These are phyloP conservation scores for Hipparchia semele DNA, from an alignment of 2,888 invertebrate species.

Conservation along the genomic window DNA sequence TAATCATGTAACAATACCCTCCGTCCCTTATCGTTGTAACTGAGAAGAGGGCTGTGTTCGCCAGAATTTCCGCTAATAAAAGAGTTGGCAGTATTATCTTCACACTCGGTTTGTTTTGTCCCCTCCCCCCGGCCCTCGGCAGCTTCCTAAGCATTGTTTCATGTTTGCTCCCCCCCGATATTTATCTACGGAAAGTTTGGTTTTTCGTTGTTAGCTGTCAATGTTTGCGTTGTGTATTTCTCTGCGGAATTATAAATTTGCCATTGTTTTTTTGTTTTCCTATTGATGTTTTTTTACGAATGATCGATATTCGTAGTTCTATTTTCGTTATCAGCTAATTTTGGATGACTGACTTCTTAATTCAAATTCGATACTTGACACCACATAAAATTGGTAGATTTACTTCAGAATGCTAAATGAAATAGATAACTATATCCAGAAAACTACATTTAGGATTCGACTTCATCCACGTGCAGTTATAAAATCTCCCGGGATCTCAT, in stretches of 20 bases:
- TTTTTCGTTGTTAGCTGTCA: constrained; percentile 18
- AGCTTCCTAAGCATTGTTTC: constrained; percentile 21
- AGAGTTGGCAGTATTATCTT: constrained; percentile 28
- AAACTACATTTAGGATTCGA: too few species aligned
- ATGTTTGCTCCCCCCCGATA: constrained; percentile 14
- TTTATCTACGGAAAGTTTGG: constrained; percentile 21
- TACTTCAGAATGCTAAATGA: too few species aligned
- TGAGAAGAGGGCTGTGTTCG: constrained; percentile 8
- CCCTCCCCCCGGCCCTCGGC: neutral
- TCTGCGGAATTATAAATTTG: constrained; percentile 20
- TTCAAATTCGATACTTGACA: too few species aligned
- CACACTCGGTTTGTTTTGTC: constrained; percentile 25
- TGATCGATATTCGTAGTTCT: constrained; percentile 4
- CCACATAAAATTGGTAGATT: too few species aligned
- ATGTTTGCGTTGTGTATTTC: constrained; percentile 16
- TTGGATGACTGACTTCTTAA: neutral
- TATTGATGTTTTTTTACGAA: neutral
- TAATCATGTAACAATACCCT: neutral
- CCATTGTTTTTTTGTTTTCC: neutral
- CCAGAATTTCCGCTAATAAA: constrained; percentile 22
- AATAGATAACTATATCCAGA: too few species aligned
- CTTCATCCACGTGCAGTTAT: too few species aligned
- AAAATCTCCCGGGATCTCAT: too few species aligned
- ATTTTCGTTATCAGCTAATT: neutral
- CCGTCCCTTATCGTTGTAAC: constrained; percentile 2